These are phyloP conservation scores for Eucera pruinosa DNA, from an alignment of 2,888 invertebrate genomes.

Conservation along the genomic window DNA sequence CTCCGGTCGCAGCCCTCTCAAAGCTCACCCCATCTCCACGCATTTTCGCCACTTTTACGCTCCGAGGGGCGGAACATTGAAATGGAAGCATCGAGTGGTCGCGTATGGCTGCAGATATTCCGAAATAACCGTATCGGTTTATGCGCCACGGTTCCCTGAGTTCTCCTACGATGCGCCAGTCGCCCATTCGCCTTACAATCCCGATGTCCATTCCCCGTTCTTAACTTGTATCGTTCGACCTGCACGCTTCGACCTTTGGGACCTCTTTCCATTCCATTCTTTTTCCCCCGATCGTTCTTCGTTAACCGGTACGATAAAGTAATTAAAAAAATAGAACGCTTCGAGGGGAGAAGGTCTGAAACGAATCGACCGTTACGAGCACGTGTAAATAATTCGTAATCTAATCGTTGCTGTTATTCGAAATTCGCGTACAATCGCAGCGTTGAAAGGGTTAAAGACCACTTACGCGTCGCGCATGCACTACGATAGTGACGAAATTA, in stretches of 20 bases:
- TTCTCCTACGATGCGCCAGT: slow-evolving; percentile 64
- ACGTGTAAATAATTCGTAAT: no score
- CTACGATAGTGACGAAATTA: no score
- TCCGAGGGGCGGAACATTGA: slow-evolving; percentile 81
- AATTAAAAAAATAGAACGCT: neutral
- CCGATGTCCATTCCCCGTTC: slow-evolving; percentile 56
- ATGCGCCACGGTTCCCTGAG: slow-evolving; percentile 73
- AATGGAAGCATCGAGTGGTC: slow-evolving; percentile 80
- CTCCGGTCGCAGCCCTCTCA: slow-evolving; percentile 53
- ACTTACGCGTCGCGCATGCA: no score
- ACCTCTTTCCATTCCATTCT: neutral
- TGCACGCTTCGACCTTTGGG: neutral
- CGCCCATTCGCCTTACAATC: slow-evolving; percentile 68
- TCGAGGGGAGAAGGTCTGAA: neutral
- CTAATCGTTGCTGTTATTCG: no score
- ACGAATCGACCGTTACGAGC: neutral
- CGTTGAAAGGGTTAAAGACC: no score
- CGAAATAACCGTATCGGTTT: slow-evolving; percentile 79
- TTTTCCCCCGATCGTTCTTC: neutral
- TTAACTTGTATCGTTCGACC: slow-evolving; percentile 41
- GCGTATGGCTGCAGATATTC: slow-evolving; percentile 79
- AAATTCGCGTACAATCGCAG: no score
- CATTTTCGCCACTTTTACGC: slow-evolving; percentile 82
- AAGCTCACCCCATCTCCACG: slow-evolving; percentile 64
- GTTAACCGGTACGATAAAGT: neutral